phyloP scores from a whole-genome alignment of 2,113 vertebrate genomes.

The Mixornis gularis region DNA sequence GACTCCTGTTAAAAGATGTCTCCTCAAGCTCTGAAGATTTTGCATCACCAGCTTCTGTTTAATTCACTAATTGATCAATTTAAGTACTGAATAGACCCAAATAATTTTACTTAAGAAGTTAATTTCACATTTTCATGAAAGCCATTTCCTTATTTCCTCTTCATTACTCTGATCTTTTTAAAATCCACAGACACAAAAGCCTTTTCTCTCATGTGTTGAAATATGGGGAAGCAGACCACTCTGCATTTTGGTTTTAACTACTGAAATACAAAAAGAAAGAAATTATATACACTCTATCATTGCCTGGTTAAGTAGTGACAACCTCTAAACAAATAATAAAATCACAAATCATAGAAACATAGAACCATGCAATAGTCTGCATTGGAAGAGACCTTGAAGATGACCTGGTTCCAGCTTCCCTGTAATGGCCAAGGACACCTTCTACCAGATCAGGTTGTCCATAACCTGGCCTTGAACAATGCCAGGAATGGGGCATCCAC shows the following conservation, averaged over 20 bases:
- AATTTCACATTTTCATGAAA: neutral
- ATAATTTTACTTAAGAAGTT: neutral
- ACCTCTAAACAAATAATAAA: neutral
- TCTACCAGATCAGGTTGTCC: neutral
- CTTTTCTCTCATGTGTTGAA: neutral
- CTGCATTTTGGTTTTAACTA: neutral
- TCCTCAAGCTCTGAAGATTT: neutral
- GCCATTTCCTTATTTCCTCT: neutral
- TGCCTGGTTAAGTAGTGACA: neutral
- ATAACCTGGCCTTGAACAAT: neutral
- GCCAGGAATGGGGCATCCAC: neutral
- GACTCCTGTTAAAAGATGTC: neutral
- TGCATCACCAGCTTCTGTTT: neutral
- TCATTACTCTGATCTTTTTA: neutral
- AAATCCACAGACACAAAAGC: neutral
- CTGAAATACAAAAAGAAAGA: neutral
- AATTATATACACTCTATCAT: neutral
- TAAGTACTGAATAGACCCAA: neutral
- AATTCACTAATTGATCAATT: neutral
- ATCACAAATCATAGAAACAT: neutral
- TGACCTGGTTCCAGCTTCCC: neutral
- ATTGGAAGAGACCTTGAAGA: neutral
- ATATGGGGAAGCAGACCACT: neutral
- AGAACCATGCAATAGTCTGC: neutral
- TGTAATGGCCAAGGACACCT: neutral